Base-by-base conservation (phyloP, 2,888 invertebrate species). In the Drosophila anceps region DNA sequence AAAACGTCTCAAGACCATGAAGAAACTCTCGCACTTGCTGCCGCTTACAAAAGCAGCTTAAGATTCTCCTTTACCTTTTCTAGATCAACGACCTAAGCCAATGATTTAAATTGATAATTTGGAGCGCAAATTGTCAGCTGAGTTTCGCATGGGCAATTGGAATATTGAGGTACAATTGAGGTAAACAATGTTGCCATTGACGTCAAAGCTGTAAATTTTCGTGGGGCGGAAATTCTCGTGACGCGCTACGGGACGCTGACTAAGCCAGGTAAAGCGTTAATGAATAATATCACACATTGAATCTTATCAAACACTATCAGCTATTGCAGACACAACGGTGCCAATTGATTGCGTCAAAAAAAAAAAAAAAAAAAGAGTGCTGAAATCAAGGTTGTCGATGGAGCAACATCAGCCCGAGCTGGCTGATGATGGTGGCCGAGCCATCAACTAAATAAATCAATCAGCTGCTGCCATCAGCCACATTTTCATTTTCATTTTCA, bases 361-460 rank as follows among this genome's bases (percentile, higher is more conserved):
- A 29, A 24, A 24, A 24, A 41, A 10, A 24, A 35, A 29, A 29
- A 24, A 24, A 24, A 24, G 24, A 29, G 10, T 46, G 27, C 43
- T 37, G 43, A 51, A 46, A 51, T 69, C 39, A 35, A 48, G 70
- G 54, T 18, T 73, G 66, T 24, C 44, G 72, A 59, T 50, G 58
- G 54, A 55, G 39, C 46, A 39, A 54, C 69, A 57, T 65, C 69
- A 74, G 39, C 68, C 35, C 29, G 20, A 20, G 43, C 54, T 29
- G 35, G 15, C 41, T 37, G 24, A 20, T 35, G 51, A 51, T 33
- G 13, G 13, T 3, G 12, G 35, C 24, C 35, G 24, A 18, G 35
- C 37, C 64, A 57, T 27, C 44, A 59, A 64, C 76, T 82, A 76
- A 89, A 84, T 84, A 84, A 84, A 84, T 84, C 90, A 84, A 79